Conservation (phyloP, 2,797 vertebrate species). For the Onychomys arenicola region DNA sequence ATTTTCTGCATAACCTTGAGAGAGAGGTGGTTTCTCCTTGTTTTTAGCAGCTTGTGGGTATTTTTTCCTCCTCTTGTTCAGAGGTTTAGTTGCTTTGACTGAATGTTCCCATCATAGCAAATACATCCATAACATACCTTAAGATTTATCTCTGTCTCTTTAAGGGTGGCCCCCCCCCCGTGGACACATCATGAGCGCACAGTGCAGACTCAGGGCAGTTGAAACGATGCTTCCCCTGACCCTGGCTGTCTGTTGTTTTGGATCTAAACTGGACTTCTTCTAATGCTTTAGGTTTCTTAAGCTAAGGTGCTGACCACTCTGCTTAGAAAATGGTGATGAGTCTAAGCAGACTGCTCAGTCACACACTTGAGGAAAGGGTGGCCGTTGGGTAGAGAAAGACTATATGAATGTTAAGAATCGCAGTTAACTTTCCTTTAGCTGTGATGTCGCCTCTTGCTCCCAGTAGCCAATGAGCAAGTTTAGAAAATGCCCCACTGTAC, state of each 20-base stretch:
- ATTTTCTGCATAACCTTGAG: constrained; percentile 68
- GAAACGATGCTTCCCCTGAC: not conserved
- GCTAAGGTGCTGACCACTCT: not conserved
- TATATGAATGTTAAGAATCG: not conserved
- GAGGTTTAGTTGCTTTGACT: constrained; percentile 40
- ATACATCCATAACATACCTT: not conserved
- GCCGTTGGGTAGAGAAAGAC: not conserved
- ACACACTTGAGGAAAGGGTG: not conserved
- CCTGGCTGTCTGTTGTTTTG: constrained; percentile 2
- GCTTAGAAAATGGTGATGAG: not conserved
- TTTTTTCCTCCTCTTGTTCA: constrained; percentile 35
- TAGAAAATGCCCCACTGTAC: not conserved
- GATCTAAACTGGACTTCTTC: constrained; percentile 11
- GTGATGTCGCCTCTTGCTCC: not conserved
- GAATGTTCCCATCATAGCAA: constrained; percentile 9
- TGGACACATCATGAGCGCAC: not conserved
- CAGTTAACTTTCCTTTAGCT: not conserved
- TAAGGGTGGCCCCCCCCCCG: not conserved
- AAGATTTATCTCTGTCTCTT: constrained; percentile 27
- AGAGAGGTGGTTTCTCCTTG: constrained; percentile 11
- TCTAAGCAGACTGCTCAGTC: not conserved
- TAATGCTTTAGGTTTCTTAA: not conserved
- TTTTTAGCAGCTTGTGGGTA: not conserved
- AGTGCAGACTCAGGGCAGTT: not conserved
- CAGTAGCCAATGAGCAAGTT: not conserved